Conservation (phyloP, 2,797 vertebrate species). For the Oreonectes daqikongensis region DNA sequence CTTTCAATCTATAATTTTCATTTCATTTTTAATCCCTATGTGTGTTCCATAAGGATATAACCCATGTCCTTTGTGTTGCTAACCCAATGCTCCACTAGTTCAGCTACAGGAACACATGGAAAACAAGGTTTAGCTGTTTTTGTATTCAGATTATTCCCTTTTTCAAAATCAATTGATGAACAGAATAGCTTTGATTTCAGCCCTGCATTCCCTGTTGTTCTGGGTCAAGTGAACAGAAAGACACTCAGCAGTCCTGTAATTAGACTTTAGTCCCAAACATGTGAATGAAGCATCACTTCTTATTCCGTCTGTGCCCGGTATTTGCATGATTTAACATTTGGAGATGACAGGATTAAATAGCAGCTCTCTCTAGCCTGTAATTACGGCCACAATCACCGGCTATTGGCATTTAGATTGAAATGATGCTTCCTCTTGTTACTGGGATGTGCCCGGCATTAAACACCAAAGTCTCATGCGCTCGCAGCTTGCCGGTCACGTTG, state of each 20-base stretch:
- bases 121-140: background rate
- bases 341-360: constrained; percentile 52
- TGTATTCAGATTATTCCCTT: background rate
- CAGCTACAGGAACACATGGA: background rate
- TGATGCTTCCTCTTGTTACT: constrained; percentile 31
- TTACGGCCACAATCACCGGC: constrained; percentile 39
- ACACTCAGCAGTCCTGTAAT: constrained; percentile 12
- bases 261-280: background rate
- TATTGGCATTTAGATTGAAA: constrained; percentile 55
- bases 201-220: background rate
- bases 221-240: background rate
- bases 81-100: too few species aligned
- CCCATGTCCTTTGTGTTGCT: too few species aligned
- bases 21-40: too few species aligned
- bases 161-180: background rate
- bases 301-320: constrained; percentile 17
- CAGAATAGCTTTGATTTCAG: constrained; percentile 6
- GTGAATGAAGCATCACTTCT: background rate
- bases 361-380: constrained; percentile 42
- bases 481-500: constrained; percentile 27
- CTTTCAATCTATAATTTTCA: too few species aligned
- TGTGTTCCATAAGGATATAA: too few species aligned
- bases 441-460: constrained; percentile 59
- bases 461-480: constrained; percentile 29
- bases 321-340: constrained; percentile 52